phyloP scores from a whole-genome alignment of 2,888 invertebrate genomes.

The Bhutanitis thaidina region DNA sequence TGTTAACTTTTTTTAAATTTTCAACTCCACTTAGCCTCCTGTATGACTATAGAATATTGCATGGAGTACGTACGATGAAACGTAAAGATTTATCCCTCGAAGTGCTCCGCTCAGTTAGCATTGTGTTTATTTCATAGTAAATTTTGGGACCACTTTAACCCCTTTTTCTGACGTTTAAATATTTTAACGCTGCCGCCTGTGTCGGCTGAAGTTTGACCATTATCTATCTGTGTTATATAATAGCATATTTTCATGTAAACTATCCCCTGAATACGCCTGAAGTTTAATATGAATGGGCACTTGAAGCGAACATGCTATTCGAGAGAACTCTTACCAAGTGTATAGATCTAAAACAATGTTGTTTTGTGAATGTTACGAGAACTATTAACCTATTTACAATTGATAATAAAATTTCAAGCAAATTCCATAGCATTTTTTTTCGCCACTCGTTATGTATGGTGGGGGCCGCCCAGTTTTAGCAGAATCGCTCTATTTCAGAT shows the following conservation, averaged over 20 bases:
- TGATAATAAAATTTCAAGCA: conserved; percentile 69
- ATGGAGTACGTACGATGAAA: conserved; percentile 32
- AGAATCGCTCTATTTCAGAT: conserved; percentile 76
- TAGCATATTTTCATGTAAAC: conserved; percentile 22
- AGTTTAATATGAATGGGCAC: conserved; percentile 68
- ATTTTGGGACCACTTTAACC: conserved; percentile 74
- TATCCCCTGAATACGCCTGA: conserved; percentile 38
- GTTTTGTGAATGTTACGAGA: conserved; percentile 66
- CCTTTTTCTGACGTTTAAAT: conserved; percentile 39
- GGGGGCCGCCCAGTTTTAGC: conserved; percentile 68
- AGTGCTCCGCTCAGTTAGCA: conserved; percentile 35
- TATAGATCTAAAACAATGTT: conserved; percentile 43
- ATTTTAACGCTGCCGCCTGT: conserved; percentile 33
- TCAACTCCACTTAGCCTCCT: conserved; percentile 58
- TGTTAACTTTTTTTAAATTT: conserved; percentile 32
- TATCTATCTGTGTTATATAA: conserved; percentile 12
- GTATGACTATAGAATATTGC: conserved; percentile 44
- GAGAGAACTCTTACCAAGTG: conserved; percentile 28
- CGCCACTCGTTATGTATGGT: conserved; percentile 57
- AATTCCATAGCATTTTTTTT: conserved; percentile 71
- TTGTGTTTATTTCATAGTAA: conserved; percentile 73
- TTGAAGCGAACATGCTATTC: conserved; percentile 24
- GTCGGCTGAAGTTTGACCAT: not conserved
- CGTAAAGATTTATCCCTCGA: conserved; percentile 22
- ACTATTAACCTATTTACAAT: conserved; percentile 53